These are phyloP conservation scores for Echinops telfairi DNA, from an alignment of 2,113 vertebrate species.

Conservation along the genomic window DNA sequence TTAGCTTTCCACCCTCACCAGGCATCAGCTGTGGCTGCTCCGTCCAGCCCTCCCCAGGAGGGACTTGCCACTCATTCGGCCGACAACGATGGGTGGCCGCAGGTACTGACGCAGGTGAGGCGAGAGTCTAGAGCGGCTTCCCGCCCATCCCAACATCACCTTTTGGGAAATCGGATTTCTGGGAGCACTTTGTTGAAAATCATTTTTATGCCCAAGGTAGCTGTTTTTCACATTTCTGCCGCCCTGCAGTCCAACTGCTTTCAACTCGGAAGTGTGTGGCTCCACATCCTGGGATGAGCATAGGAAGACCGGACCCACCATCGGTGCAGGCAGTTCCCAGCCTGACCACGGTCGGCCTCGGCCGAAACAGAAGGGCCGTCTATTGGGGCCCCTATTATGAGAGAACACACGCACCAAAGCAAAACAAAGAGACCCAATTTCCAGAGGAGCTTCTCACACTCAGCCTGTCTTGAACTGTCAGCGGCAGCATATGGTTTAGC, in stretches of 20 bases:
- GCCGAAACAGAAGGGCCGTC: not conserved
- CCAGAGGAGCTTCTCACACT: not conserved
- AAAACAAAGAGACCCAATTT: not conserved
- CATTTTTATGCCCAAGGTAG: not conserved
- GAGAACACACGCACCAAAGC: not conserved
- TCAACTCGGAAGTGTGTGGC: not conserved
- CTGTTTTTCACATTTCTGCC: not conserved
- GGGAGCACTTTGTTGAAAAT: not conserved
- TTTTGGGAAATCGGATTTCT: not conserved
- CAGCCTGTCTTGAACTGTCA: not conserved
- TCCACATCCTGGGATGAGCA: too few relatives aligned
- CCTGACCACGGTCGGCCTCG: not conserved
- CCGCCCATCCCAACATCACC: not conserved
- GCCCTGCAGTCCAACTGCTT: slow-evolving; percentile 27
- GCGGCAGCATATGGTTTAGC: not conserved
- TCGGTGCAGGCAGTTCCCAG: too few relatives aligned
- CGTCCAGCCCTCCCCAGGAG: not conserved
- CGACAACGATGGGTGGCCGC: too few relatives aligned
- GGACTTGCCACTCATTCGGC: too few relatives aligned
- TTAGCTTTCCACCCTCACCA: not conserved
- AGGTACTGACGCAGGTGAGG: not conserved
- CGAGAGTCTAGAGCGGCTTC: not conserved
- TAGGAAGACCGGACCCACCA: too few relatives aligned
- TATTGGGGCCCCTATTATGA: not conserved
- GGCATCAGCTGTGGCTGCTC: not conserved